Conservation (phyloP, 1,140 invertebrate species). For the Temnothorax curvispinosus region DNA sequence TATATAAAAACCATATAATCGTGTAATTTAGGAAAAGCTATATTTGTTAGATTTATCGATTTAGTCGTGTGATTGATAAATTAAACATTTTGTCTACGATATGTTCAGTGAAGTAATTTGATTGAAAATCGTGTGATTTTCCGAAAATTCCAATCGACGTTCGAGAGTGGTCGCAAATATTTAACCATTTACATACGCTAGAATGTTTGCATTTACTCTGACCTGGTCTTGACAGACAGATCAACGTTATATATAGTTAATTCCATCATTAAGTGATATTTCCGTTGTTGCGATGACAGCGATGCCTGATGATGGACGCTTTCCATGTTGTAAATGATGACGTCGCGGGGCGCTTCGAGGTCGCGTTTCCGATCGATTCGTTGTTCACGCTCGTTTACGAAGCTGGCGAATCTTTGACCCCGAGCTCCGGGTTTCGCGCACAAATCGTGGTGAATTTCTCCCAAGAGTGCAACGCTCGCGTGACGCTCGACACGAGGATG, state of each 20-base stretch:
- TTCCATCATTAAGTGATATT: slow-evolving; percentile 15
- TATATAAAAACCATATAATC: neutral
- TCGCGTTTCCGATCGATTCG: slow-evolving; percentile 41
- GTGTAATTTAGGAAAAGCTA: neutral
- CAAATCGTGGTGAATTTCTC: slow-evolving; percentile 28
- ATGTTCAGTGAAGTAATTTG: neutral
- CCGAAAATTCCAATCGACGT: neutral
- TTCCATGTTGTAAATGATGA: neutral
- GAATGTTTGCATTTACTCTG: neutral
- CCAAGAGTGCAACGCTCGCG: neutral
- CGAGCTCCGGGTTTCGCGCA: neutral
- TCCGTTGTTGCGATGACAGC: neutral
- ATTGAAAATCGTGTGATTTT: neutral
- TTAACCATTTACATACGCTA: neutral
- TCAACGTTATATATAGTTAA: neutral
- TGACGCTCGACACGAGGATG: neutral
- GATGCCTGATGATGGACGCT: neutral
- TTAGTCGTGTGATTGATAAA: neutral
- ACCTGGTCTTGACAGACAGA: neutral
- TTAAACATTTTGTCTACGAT: neutral
- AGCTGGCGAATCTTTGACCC: slow-evolving; percentile 24
- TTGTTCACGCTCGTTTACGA: neutral
- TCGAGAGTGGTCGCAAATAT: neutral
- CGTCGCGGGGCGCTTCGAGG: neutral
- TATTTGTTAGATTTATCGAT: neutral